Evolutionary conservation across 2,888 invertebrate genomes (phyloP), one percentile per base, ranked within the genome.

Genomic region (Andrena trimmerana): DNA sequence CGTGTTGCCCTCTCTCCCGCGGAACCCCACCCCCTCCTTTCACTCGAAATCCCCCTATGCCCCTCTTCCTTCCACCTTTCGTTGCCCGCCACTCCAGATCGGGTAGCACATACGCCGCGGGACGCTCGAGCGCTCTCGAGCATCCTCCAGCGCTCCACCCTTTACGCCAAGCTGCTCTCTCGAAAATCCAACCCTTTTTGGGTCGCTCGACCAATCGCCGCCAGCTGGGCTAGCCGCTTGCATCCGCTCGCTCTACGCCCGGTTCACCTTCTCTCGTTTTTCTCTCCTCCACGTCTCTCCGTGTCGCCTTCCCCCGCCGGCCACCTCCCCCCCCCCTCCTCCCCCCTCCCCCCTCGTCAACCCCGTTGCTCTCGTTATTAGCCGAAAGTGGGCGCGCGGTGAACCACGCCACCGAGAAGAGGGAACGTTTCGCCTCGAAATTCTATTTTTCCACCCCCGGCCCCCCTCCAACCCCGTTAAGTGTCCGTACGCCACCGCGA

Each of bases 141-240:
- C 82, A 82, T 86, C 87, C 91, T 92, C 88, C 75, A 90, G 90
- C 85, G 90, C 91, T 91, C 91, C 92, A 91, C 92, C 91, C 90
- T 89, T 88, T 84, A 82, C 86, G 86, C 86, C 76, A 73, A 76
- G 75, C 52, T 83, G 67, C 85, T 79, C 87, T 83, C 88, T 88
- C 88, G 86, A 90, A 88, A 90, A 86, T 88, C 86, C 90, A 89
- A 88, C 89, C 87, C 85, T 85, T 88, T 83, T 85, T 84, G 67
- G 62, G 59, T 67, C 67, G 75, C 29, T 60, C 89, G 80, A 86
- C 90, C 90, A 90, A 90, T 90, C 86, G 86, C 73, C 70, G 83
- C 50, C 42, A 66, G 54, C 80, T 75, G 67, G 59, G 70, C 74
- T 65, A 74, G 24, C 10, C 13, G 42, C 13, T 73, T 70, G 72